phyloP scores from a whole-genome alignment of 1,140 invertebrate species.

The Pogonus chalceus region DNA sequence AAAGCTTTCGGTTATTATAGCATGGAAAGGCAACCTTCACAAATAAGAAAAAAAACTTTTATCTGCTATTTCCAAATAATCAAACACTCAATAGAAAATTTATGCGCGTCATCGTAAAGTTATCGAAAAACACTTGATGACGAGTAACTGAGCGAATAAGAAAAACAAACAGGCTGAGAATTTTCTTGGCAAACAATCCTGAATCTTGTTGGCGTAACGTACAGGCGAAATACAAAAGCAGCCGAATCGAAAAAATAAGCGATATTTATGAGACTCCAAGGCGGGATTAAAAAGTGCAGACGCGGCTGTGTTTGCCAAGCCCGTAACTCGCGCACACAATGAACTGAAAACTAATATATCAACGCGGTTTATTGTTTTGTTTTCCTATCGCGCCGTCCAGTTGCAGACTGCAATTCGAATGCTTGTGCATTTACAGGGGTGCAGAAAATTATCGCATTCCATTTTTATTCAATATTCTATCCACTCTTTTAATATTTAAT shows the following conservation, averaged over 20 bases:
- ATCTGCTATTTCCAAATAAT: not conserved
- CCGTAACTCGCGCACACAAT: conserved; percentile 3
- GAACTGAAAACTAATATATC: conserved; percentile 5
- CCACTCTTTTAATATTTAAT: too few relatives aligned
- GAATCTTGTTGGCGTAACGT: not conserved
- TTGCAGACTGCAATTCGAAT: conserved; percentile 8
- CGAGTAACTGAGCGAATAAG: not conserved
- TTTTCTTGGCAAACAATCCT: conserved; percentile 5
- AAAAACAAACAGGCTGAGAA: not conserved
- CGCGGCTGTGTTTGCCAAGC: not conserved
- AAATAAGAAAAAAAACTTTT: too few relatives aligned
- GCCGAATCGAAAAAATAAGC: not conserved
- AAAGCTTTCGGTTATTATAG: too few relatives aligned
- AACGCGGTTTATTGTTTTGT: conserved; percentile 11
- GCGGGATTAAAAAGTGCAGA: conserved; percentile 1
- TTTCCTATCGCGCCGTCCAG: not conserved
- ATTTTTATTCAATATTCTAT: too few relatives aligned
- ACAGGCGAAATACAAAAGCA: not conserved
- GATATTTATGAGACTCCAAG: not conserved
- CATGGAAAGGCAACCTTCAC: too few relatives aligned
- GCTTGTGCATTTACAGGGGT: too few relatives aligned
- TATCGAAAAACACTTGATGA: not conserved
- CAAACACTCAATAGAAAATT: not conserved
- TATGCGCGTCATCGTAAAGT: not conserved
- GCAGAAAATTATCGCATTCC: too few relatives aligned